These are phyloP conservation scores for Hestina assimilis DNA, from an alignment of 1,140 invertebrate species.

Conservation along the genomic window DNA sequence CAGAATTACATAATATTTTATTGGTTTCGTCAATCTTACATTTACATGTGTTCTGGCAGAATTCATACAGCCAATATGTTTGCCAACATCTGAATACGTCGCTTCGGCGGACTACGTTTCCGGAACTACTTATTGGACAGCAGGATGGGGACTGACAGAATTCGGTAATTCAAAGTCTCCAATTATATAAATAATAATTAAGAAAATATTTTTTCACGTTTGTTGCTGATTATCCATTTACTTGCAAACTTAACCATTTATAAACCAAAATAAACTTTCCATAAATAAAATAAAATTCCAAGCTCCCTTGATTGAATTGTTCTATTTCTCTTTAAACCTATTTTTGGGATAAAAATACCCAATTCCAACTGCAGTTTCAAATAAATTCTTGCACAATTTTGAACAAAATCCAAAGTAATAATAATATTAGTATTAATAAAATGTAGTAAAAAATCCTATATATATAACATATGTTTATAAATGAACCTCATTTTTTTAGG, in stretches of 20 bases:
- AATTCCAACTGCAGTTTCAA: neutral
- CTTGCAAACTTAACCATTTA: too few relatives aligned
- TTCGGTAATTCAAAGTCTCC: slow-evolving; percentile 49
- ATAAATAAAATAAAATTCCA: too few relatives aligned
- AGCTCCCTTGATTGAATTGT: too few relatives aligned
- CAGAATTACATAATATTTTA: too few relatives aligned
- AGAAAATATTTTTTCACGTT: too few relatives aligned
- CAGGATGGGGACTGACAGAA: slow-evolving; percentile 58
- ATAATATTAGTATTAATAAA: too few relatives aligned
- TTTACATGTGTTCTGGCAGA: slow-evolving; percentile 30
- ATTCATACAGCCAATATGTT: slow-evolving; percentile 83
- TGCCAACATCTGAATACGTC: slow-evolving; percentile 74
- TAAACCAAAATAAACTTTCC: too few relatives aligned
- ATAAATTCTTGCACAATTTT: neutral
- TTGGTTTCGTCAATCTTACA: neutral
- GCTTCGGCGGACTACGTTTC: slow-evolving; percentile 34
- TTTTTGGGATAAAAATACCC: too few relatives aligned
- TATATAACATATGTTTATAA: neutral
- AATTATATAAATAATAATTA: too few relatives aligned
- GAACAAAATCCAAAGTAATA: too few relatives aligned
- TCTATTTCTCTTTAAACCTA: too few relatives aligned
- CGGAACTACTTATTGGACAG: slow-evolving; percentile 57
- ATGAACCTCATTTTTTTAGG: slow-evolving; percentile 30
- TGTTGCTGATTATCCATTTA: too few relatives aligned
- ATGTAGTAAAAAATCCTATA: neutral